Base-by-base conservation (phyloP, 2,113 vertebrate species). In the Indri indri region DNA sequence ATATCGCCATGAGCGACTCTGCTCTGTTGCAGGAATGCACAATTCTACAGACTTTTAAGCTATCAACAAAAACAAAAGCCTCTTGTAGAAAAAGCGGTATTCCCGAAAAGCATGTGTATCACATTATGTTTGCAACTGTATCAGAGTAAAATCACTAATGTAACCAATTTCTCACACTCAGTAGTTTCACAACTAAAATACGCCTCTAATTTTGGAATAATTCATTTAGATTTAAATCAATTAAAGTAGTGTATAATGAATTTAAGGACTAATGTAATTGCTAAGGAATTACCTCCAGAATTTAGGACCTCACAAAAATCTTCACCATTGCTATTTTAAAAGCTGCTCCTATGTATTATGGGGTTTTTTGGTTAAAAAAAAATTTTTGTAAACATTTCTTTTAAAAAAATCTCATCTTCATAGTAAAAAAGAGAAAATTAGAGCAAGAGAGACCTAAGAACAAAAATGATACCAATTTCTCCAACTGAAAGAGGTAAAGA, bases 1-100 rank as follows among this genome's bases (percentile, higher is more conserved):
- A 22, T 57, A 66, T 57, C 11, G 74, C 54, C 77, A 71, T 37
- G 3, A 93, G 70, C n/a, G 90, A 89, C n/a, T 89, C 32, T 42
- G 70, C 20, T 74, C 79, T 66, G 27, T 65, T 96, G 22, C 25
- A 17, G 12, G 18, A 84, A 94, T 65, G 23, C 63, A 77, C 32
- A 94, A 92, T n/a, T 92, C 54, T 73, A 79, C 88, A 40, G 8
- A 88, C 18, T 87, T 85, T 92, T 77, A 91, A 96, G 77, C 61
- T 52, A 52, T n/a, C 47, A 59, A 50, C 66, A 68, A 76, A 66
- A 52, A n/a, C 54, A 61, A 2, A 22, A 50, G 12, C 70, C 12
- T 68, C 50, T 92, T 34, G 71, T 52, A 85, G 54, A 90, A 88
- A 88, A 71, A 50, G 25, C 37, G 65, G 45, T 25, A 89, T 92